Conservation (phyloP, 2,797 vertebrate species). For the Hipposideros larvatus region DNA sequence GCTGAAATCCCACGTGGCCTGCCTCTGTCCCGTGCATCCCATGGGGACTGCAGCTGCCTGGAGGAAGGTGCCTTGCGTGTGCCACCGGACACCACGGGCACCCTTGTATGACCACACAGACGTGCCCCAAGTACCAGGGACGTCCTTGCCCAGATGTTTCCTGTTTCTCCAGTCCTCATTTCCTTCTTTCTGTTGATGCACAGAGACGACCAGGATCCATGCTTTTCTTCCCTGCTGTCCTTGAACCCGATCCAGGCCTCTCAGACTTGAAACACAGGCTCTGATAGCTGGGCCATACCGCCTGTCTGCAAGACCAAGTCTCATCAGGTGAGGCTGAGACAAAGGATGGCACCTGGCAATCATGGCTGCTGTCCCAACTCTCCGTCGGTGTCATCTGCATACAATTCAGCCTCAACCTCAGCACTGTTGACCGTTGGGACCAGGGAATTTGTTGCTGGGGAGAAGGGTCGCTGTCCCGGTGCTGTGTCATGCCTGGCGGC, state of each 20-base stretch:
- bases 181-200: not conserved
- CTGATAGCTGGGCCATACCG: rapidly evolving
- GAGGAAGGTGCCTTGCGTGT: not conserved
- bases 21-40: not conserved
- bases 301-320: not conserved
- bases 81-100: rapidly evolving
- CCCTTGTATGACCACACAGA: not conserved
- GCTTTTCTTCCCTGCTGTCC: not conserved
- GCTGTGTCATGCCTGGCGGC: not conserved
- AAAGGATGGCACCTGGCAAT: not conserved
- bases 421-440: too few species aligned
- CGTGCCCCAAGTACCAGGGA: not conserved
- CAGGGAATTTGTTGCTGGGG: too few species aligned
- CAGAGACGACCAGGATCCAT: rapidly evolving
- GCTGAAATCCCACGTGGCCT: not conserved
- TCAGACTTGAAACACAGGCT: not conserved
- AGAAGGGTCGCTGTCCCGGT: rapidly evolving
- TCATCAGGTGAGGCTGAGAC: not conserved
- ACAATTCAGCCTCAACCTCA: not conserved
- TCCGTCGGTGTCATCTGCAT: rapidly evolving
- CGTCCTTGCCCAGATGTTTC: not conserved
- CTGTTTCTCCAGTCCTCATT: not conserved
- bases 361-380: too few species aligned
- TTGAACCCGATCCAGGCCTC: not conserved
- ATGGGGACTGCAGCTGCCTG: not conserved